Base-by-base conservation (phyloP, 2,797 vertebrate species). In the Sebastes taczanowskii region DNA sequence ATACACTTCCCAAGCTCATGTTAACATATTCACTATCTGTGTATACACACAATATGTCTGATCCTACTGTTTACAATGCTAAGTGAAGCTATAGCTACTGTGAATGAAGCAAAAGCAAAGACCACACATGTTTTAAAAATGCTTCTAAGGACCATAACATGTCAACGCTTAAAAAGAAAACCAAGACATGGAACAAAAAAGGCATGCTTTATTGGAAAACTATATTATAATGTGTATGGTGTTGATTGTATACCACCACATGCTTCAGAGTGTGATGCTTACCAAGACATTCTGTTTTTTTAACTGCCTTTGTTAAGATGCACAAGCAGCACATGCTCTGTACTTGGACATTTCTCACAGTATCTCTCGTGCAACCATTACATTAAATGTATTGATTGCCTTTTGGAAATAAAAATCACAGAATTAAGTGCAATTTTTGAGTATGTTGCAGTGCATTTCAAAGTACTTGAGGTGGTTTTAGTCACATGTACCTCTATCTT, bases 121-220 rank as follows among this genome's bases (percentile, higher is more conserved):
- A 76, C 49, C 81, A 86, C 86, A 82, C 86, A 82, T 89, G 74
- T 84, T 74, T 86, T 81, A 75, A 81, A 89, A 89, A 85, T 3
- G 62, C 74, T 87, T 86, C 58, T 63, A 81, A 78, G 20, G 83
- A 75, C 53, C 74, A 62, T 30, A 79, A 86, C 71, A 66, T 64
- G 78, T 87, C 65, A 64, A 89, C 63, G 73, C 75, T 87, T 89
- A 84, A 82, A 89, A 87, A 90, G 85, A 77, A 72, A 82, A 66
- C 55, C 14, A 78, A 82, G 49, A 89, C 49, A 72, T 78, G 71
- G 75, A 90, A 85, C 55, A 86, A 91, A 90, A 86, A 90, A 86
- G 89, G 94, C 95, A 95, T 95, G 94, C 90, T 91, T 53, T 78
- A 83, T 80, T 94, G 85, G 85, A 81, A 82, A 92, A 68, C n/a